Evolutionary conservation across 2,797 vertebrate species (phyloP).

Genomic region (Scomberomorus guttatus): DNA sequence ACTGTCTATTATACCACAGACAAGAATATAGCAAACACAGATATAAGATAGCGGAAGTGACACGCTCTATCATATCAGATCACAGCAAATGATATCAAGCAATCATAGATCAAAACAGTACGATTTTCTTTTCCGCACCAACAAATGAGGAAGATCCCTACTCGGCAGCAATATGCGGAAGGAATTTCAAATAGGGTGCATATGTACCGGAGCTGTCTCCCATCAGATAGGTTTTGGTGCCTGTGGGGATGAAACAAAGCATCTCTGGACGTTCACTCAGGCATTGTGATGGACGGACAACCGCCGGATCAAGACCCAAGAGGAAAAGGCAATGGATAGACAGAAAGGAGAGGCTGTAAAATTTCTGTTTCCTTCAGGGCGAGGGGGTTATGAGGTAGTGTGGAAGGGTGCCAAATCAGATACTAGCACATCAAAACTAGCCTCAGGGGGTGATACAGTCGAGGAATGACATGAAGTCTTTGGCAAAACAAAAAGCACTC

Average conservation of each 20-base stretch:
- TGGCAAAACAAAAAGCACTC: conserved; percentile 62
- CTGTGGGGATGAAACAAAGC: conserved; percentile 62
- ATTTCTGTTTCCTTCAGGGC: conserved; percentile 70
- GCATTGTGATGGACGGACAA: conserved; percentile 74
- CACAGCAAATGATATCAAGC: conserved; percentile 61
- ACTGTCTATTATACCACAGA: conserved; percentile 68
- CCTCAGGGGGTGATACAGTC: conserved; percentile 61
- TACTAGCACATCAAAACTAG: conserved; percentile 66
- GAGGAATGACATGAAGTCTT: conserved; percentile 54
- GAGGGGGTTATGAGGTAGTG: conserved; percentile 69
- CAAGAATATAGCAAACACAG: conserved; percentile 59
- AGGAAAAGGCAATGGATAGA: conserved; percentile 58
- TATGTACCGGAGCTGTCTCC: conserved; percentile 34
- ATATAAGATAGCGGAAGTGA: conserved; percentile 68
- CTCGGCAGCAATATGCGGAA: conserved; percentile 24
- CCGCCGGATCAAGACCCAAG: conserved; percentile 57
- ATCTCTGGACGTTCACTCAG: conserved; percentile 66
- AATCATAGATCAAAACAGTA: conserved; percentile 66
- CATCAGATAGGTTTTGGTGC: conserved; percentile 44
- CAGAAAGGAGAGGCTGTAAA: conserved; percentile 53
- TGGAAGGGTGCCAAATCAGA: conserved; percentile 73
- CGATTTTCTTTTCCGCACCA: conserved; percentile 11
- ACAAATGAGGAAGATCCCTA: conserved; percentile 38
- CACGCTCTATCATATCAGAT: conserved; percentile 66
- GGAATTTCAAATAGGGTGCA: conserved; percentile 46